A percentile compares a stretch with the other conserved stretches of the same genome.
phyloP scores from a whole-genome alignment of 2,888 invertebrate genomes.

The Operophtera brumata region DNA sequence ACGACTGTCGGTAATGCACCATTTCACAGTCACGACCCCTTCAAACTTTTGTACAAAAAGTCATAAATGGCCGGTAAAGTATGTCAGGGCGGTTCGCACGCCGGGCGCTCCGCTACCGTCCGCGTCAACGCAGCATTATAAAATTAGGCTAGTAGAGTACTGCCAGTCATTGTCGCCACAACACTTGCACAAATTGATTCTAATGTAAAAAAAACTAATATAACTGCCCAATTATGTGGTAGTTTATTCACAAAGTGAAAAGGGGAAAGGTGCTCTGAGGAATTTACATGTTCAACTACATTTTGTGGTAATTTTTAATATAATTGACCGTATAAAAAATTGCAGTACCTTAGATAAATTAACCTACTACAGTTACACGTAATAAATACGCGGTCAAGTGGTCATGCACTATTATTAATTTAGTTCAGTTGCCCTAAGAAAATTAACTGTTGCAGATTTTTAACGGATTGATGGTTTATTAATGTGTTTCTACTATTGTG shows the following conservation, averaged over 20 bases:
- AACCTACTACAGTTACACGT: constrained; percentile 1
- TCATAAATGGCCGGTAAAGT: constrained; percentile 56
- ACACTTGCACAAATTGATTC: constrained; percentile 60
- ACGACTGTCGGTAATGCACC: constrained; percentile 59
- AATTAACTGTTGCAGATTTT: no score
- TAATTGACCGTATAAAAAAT: no score
- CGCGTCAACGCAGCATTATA: constrained; percentile 50
- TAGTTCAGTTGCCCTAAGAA: background rate
- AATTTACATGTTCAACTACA: constrained; percentile 1
- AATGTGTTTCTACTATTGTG: no score
- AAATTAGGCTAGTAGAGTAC: constrained; percentile 62
- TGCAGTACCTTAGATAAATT: background rate
- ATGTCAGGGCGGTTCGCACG: constrained; percentile 73
- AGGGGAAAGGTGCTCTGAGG: constrained; percentile 3
- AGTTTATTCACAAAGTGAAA: constrained; percentile 23
- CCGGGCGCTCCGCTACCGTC: constrained; percentile 32
- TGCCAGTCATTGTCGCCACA: constrained; percentile 42
- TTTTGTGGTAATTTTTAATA: no score
- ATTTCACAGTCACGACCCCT: constrained; percentile 76
- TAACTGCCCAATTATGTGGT: constrained; percentile 28
- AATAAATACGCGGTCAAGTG: background rate
- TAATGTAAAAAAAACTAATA: constrained; percentile 43
- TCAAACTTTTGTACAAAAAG: constrained; percentile 63
- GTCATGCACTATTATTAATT: background rate
- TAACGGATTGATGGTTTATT: no score